Evolutionary conservation across 2,797 vertebrate genomes (phyloP).

Genomic region (Parauchenoglanis punctatus): DNA sequence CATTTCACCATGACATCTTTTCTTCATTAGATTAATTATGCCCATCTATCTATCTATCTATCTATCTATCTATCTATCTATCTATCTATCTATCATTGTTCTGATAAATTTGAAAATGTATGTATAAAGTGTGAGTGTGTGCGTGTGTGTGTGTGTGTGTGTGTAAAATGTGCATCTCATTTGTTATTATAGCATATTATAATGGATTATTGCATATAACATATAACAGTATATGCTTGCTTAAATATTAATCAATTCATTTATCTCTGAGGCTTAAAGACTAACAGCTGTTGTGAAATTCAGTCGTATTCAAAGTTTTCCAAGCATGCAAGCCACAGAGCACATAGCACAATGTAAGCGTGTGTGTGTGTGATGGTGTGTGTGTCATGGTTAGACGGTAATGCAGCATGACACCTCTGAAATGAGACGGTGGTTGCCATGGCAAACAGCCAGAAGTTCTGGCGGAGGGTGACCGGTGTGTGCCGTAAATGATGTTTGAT

Average conservation of each 20-base stretch:
- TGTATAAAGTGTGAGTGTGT: background rate
- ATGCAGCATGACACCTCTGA: conserved; percentile 99
- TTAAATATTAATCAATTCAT: conserved; percentile 6
- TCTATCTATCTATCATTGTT: conserved; percentile 8
- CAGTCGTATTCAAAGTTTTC: conserved; percentile 30
- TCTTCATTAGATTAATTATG: conserved; percentile 20
- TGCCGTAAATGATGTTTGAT: conserved; percentile 99
- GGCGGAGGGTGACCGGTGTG: conserved; percentile 92
- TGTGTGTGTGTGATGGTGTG: conserved; percentile 44
- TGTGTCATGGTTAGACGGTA: conserved; percentile 85
- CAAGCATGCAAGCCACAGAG: conserved; percentile 15
- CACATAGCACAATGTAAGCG: background rate
- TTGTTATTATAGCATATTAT: background rate
- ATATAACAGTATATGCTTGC: background rate
- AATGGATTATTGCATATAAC: background rate
- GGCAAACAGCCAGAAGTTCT: conserved; percentile 91
- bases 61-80: conserved; percentile 14
- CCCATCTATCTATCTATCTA: conserved; percentile 1
- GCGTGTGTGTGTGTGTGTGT: background rate
- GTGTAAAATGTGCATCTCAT: too few relatives aligned
- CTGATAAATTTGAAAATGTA: background rate
- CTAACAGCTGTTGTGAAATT: conserved; percentile 7
- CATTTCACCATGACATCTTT: conserved; percentile 25
- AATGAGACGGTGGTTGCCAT: conserved; percentile 99
- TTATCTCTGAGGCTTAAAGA: background rate